Evolutionary conservation across 2,888 invertebrate species (phyloP), one percentile per base, ranked within the genome.

Genomic region (Sarcophaga caerulescens): DNA sequence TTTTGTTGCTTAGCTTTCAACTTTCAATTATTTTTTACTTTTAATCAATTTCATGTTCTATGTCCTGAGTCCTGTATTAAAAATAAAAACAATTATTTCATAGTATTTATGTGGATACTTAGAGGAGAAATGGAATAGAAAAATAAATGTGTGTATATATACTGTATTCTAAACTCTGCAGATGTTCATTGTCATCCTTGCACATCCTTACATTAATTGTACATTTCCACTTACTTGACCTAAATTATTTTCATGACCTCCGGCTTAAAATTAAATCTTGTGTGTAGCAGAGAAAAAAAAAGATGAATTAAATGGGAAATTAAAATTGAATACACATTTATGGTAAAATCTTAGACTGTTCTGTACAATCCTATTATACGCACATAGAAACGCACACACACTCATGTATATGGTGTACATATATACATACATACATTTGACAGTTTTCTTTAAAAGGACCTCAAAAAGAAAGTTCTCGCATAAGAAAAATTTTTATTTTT

Each of bases 191-290:
- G 35, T 10, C 35, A 35, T 35, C 10, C 35, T 35, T 35, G 35
- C 2, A 35, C 35, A 35, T 35, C 35, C 35, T 35, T 35, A 0
- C 35, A 35, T 35, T 35, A 35, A 35, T 35, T 35, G 35, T 35
- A 35, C 35, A 35, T 35, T 35, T 35, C n/a, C 17, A 25, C 25
- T 57, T 35, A 17, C n/a, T 71, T 71, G 57, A 71, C 70, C 59
- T 57, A 25, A 59, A 57, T 71, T 71, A 57, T 71, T 35, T 71
- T 12, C 4, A 71, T 25, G 69, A 52, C 69, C 69, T 70, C 69
- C 52, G 23, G n/a, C 21, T 68, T 21, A 23, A 68, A n/a, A 47
- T 21, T 19, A 21, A 45, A 68, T 12, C 47, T 68, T 68, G 21
- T 23, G 52, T 35, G 35, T 8, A 35, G 2, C 10, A 35, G 17